Evolutionary conservation across 2,888 invertebrate species (phyloP).

Genomic region (Maniola hyperantus): DNA sequence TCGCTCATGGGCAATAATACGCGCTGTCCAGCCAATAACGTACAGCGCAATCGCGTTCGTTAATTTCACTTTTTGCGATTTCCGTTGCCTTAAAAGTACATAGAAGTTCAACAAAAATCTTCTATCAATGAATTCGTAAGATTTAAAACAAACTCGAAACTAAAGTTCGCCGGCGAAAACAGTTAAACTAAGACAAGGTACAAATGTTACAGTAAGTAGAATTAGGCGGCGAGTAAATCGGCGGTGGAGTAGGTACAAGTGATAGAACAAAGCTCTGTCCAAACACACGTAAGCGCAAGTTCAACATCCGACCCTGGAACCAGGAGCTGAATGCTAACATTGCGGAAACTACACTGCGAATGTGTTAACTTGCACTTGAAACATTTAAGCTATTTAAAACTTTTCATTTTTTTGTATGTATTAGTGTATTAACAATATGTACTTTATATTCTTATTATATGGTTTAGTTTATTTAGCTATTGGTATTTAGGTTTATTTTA

Average conservation of each 20-base stretch:
- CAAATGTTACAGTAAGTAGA: conserved; percentile 45
- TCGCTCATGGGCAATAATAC: too few species aligned
- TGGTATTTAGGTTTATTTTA: too few species aligned
- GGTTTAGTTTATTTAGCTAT: too few species aligned
- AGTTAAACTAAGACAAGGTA: conserved; percentile 33
- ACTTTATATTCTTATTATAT: too few species aligned
- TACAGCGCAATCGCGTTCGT: too few species aligned
- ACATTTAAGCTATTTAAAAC: conserved; percentile 22
- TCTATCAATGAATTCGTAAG: conserved; percentile 13
- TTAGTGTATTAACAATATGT: too few species aligned
- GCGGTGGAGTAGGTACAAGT: conserved; percentile 53
- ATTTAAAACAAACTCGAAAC: conserved; percentile 12
- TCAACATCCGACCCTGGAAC: conserved; percentile 58
- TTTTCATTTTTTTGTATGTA: too few species aligned
- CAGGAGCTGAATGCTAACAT: conserved; percentile 53
- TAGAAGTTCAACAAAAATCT: not conserved
- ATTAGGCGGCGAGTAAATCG: conserved; percentile 56
- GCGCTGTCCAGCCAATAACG: too few species aligned
- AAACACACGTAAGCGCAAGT: conserved; percentile 56
- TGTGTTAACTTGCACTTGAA: conserved; percentile 34
- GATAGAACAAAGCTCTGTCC: conserved; percentile 50
- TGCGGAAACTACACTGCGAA: conserved; percentile 37
- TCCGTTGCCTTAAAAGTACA: not conserved
- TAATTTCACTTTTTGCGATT: too few species aligned
- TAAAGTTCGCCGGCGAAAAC: conserved; percentile 6